Conservation (phyloP, 2,797 vertebrate species). For the Coilia nasus region DNA sequence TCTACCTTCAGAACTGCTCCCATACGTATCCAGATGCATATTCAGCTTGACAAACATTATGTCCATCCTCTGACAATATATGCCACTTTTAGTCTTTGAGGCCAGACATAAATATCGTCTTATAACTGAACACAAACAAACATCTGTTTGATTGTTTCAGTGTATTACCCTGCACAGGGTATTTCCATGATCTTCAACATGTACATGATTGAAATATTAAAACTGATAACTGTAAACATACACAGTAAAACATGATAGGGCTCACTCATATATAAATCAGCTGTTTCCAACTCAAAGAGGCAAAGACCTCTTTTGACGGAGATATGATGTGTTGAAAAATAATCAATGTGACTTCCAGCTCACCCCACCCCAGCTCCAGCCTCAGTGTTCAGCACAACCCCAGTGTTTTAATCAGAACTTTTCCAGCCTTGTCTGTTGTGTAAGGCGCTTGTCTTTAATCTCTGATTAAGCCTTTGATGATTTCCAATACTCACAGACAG, state of each 20-base stretch:
- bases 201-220: not conserved
- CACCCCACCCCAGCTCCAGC: not conserved
- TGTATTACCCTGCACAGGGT: not conserved
- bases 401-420: not conserved
- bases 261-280: not conserved
- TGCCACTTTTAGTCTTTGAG: not conserved
- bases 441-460: not conserved
- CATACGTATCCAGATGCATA: not conserved
- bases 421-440: not conserved
- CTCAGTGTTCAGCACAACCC: not conserved
- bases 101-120: not conserved
- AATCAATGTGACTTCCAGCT: too few species aligned
- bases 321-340: not conserved
- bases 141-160: not conserved
- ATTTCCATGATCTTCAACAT: not conserved
- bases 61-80: not conserved
- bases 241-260: too few species aligned
- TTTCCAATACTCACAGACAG: not conserved
- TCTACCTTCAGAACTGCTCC: not conserved
- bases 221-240: too few species aligned
- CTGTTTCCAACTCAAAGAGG: not conserved
- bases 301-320: too few species aligned
- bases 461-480: not conserved
- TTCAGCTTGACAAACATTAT: not conserved
- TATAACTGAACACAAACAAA: not conserved